Base-by-base conservation (phyloP, 2,797 vertebrate genomes). In the Leontopithecus rosalia region DNA sequence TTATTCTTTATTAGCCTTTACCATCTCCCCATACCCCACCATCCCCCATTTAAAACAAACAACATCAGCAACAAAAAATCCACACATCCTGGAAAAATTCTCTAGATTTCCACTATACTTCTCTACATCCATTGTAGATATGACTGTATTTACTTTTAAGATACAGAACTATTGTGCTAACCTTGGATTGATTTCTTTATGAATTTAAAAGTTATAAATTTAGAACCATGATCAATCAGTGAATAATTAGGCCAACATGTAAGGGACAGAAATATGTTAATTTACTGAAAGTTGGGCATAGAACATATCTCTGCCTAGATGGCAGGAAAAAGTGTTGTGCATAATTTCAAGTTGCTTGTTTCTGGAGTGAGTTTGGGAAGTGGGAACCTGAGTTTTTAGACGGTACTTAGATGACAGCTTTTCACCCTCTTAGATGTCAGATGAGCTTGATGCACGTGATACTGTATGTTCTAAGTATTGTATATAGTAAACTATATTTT, bases 231-330 rank as follows among this genome's bases (percentile, higher is more conserved):
- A n/a, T 77, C 39, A 50, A n/a, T 72, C 46, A n/a, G 17, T 57
- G 84, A 91, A 36, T 97, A 76, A 96, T 92, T 91, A 96, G 92
- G 58, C 57, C 91, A 52, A 1, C 28, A 36, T 61, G 72, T 84
- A 89, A 91, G 52, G 67, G 75, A 39, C 79, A 81, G 90, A 95
- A 89, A 89, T 87, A 39, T 55, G 41, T 76, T 91, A 52, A 70
- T 80, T 87, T 94, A 30, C 86, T 67, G 46, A 83, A 67, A 92
- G 48, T 55, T 75, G 88, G 30, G 33, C 36, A 5, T 39, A 33
- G 33, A 80, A 46, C 28, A 17, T 72, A 88, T 46, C 39, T 73
- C 2, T 67, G 33, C 5, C 75, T 90, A 72, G 22, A 2, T 91
- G 64, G 75, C 89, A 70, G 73, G 67, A 57, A 64, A 82, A 89